phyloP scores from a whole-genome alignment of 1,140 invertebrate species.

The Hydropsyche tenuis region DNA sequence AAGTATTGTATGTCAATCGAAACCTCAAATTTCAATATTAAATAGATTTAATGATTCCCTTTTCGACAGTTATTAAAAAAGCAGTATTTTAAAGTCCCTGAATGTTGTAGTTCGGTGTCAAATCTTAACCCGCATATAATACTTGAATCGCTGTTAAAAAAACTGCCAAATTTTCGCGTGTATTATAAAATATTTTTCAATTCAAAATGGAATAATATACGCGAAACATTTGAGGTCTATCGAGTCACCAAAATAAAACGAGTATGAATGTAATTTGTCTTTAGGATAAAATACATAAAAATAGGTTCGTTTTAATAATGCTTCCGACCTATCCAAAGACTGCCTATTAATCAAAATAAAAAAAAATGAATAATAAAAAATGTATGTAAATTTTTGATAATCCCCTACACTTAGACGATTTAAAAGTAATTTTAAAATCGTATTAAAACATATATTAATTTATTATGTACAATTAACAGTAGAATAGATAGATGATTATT shows the following conservation, averaged over 20 bases:
- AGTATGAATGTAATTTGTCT: constrained; percentile 11
- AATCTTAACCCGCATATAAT: background rate
- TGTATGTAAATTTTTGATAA: constrained; percentile 35
- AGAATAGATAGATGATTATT: background rate
- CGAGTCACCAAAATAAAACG: background rate
- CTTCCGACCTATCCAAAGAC: constrained; percentile 65
- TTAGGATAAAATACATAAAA: constrained; percentile 17
- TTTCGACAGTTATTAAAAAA: background rate
- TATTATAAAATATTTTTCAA: background rate
- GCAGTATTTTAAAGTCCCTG: background rate
- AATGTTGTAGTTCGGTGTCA: constrained; percentile 27
- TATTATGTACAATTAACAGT: constrained; percentile 16
- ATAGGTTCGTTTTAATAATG: constrained; percentile 52
- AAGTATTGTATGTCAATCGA: constrained; percentile 5
- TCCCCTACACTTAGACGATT: constrained; percentile 34
- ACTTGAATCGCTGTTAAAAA: background rate
- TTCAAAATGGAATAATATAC: background rate
- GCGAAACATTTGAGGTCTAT: background rate
- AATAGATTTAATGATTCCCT: background rate
- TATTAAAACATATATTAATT: constrained; percentile 21
- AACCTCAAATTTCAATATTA: background rate
- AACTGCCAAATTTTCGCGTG: background rate
- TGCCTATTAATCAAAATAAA: constrained; percentile 52
- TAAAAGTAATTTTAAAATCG: constrained; percentile 2
- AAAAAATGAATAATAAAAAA: constrained; percentile 20